phyloP scores from a whole-genome alignment of 2,797 vertebrate species.

The Sebastes hubbsi region DNA sequence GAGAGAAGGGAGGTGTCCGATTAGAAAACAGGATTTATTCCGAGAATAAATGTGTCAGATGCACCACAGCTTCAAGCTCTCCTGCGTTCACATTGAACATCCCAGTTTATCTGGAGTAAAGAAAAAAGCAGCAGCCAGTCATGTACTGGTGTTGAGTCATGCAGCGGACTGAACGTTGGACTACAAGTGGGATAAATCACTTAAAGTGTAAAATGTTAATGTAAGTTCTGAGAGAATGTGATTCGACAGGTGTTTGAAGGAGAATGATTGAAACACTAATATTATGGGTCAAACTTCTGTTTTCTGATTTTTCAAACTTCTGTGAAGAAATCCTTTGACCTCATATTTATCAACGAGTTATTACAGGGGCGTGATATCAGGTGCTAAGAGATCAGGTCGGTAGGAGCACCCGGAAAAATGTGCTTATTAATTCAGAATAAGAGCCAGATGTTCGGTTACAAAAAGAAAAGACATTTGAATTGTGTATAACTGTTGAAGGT shows the following conservation, averaged over 20 bases:
- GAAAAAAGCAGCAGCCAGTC: not conserved
- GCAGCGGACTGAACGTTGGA: not conserved
- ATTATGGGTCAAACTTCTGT: conserved; percentile 27
- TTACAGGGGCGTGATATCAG: not conserved
- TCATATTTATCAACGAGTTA: conserved; percentile 8
- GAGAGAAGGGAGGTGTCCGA: not conserved
- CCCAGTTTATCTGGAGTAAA: not conserved
- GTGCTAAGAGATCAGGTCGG: not conserved
- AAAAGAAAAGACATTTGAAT: not conserved
- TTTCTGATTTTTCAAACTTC: conserved; percentile 15
- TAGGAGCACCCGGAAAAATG: not conserved
- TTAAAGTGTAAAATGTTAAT: not conserved
- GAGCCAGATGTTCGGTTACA: not conserved
- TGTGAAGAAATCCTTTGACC: conserved; percentile 34
- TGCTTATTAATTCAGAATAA: not conserved
- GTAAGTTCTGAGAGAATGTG: conserved; percentile 1
- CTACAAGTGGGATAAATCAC: not conserved
- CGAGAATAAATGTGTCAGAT: not conserved
- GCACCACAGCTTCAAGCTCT: not conserved
- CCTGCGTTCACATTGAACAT: conserved; percentile 8
- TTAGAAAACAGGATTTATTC: not conserved
- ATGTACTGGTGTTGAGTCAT: not conserved
- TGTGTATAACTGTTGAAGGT: not conserved
- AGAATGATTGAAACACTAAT: conserved; percentile 41
- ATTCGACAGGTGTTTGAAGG: not conserved